Percentiles rank a stretch among this genome's conserved stretches.
Conservation (phyloP, 2,888 invertebrate genomes). For the Malachius bipustulatus region DNA sequence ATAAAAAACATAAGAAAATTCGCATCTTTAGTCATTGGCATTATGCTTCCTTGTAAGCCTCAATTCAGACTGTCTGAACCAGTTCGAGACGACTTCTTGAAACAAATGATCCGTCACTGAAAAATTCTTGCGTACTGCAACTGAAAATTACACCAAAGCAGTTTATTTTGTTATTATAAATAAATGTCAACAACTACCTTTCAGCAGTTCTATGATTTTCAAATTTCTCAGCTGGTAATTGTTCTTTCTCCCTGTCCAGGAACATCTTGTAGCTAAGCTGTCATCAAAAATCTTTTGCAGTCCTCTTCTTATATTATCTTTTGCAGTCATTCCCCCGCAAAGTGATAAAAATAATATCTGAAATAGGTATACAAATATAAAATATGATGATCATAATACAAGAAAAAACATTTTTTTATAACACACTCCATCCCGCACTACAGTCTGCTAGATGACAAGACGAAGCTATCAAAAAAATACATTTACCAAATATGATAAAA, state of each 20-base stretch:
- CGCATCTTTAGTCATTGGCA: too few relatives aligned
- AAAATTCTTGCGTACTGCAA: background rate
- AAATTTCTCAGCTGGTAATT: background rate
- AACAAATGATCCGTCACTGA: background rate
- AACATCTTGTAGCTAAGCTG: background rate
- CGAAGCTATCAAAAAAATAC: too few relatives aligned
- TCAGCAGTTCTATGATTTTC: background rate
- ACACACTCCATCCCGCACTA: too few relatives aligned
- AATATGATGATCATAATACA: too few relatives aligned
- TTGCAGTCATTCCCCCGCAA: background rate
- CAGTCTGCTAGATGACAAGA: too few relatives aligned
- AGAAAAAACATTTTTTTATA: too few relatives aligned
- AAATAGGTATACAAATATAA: background rate
- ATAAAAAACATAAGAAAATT: too few relatives aligned
- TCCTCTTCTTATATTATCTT: constrained; percentile 1
- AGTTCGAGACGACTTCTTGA: constrained; percentile 2
- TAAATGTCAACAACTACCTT: too few relatives aligned
- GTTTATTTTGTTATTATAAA: too few relatives aligned
- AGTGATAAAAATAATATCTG: constrained; percentile 1
- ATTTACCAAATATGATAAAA: too few relatives aligned
- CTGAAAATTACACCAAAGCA: too few relatives aligned
- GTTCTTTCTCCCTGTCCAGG: background rate
- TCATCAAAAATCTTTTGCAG: background rate
- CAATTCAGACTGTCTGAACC: background rate
- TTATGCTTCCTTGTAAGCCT: too few relatives aligned